These are phyloP conservation scores for Willisornis vidua DNA, from an alignment of 2,113 vertebrate species.

Conservation along the genomic window DNA sequence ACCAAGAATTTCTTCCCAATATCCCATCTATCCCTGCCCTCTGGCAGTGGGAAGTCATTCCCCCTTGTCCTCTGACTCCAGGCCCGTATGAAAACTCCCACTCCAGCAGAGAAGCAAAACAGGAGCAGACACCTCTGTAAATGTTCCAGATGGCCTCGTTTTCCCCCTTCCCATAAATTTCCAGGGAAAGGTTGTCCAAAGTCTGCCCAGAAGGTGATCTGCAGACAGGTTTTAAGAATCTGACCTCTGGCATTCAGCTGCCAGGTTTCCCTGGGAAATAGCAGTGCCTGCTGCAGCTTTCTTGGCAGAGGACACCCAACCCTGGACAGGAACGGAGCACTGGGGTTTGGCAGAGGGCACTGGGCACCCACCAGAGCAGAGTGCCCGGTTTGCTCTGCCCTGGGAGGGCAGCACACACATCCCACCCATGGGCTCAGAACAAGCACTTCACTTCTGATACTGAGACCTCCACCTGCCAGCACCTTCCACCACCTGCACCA, in stretches of 20 bases:
- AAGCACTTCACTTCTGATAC: background rate
- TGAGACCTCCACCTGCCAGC: background rate
- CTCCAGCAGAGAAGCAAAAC: background rate
- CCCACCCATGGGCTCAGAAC: background rate
- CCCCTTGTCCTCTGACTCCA: background rate
- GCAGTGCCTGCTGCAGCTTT: background rate
- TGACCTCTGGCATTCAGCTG: background rate
- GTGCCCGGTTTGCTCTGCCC: background rate
- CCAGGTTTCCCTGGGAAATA: background rate
- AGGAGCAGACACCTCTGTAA: background rate
- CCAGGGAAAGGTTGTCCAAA: background rate
- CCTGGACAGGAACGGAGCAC: fast-evolving
- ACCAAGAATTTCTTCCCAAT: background rate
- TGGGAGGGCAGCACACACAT: fast-evolving
- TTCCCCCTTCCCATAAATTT: background rate
- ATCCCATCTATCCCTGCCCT: background rate
- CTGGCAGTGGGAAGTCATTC: background rate
- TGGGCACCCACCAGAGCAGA: background rate
- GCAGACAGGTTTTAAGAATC: background rate
- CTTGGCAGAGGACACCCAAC: background rate
- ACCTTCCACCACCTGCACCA: background rate
- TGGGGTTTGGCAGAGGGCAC: background rate
- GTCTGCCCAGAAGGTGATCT: background rate
- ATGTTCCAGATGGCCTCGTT: background rate
- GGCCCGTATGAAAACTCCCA: background rate